Evolutionary conservation across 2,888 invertebrate genomes (phyloP), one percentile per base, ranked within the genome.

Genomic region (Rhyacophila evoluta): DNA sequence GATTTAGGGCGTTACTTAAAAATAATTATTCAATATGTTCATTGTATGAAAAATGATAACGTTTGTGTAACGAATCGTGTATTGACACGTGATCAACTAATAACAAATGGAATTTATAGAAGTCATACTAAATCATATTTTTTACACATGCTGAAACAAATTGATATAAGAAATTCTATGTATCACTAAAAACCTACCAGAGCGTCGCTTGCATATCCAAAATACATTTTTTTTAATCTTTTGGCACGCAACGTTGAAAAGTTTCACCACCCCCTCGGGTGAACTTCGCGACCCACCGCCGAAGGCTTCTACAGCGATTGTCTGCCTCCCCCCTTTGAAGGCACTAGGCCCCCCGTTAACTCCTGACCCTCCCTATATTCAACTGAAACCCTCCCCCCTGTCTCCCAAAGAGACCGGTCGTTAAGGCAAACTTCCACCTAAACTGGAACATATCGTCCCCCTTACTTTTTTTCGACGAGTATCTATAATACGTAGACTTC

Each of bases 261-360:
- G 55, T 55, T 55, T 55, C 10, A 10, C 19, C 5, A 19, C 55
- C n/a, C 55, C 55, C 19, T 55, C 25, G 5, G 55, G 55, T 19
- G 33, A 12, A 28, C 29, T 8, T 15, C 10, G 28, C 69, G 28
- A 29, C 29, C 69, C 69, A 69, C 29, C 33, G 72, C 75, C 72
- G 78, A 70, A 72, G 78, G 75, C 75, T 78, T 74, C 79, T 73
- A 77, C 72, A 79, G 79, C 80, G 82, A 80, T 79, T 82, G 82
- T 82, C 82, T 82, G 80, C 79, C 78, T 36, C 82, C 78, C 73
- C 67, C 29, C 29, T 6, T 19, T 2, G 19, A 55, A 55, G 55
- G 55, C 55, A 55, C 55, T 55, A 55, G 8, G 19, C 55, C 55
- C 39, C 12, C 55, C 55, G 15, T 55, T 55, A 55, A 55, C 55